Evolutionary conservation across 2,797 vertebrate genomes (phyloP), one percentile per base, ranked within the genome.

Genomic region (Enteromius anoplus): DNA sequence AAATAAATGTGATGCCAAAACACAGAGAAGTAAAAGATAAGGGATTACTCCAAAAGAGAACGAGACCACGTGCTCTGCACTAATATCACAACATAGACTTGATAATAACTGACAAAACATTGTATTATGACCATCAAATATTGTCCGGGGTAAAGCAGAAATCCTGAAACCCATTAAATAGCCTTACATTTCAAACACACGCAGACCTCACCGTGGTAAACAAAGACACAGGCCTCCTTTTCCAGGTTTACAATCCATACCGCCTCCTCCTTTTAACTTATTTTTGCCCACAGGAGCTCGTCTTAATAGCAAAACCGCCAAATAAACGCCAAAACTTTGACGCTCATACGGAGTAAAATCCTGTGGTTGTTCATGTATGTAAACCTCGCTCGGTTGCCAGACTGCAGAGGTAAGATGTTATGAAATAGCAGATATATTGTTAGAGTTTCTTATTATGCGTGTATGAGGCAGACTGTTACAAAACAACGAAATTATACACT

Each of bases 181-280:
- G 40, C 17, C 23, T 62, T 77, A 3, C 7, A 19, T 19, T 12
- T 2, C 5, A 64, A 29, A 14, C 62, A 77, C 34, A 55, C 40
- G 34, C 21, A 26, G 14, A 42, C 29, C 60, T 77, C 40, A 64
- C 75, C 55, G 37, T 64, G 3, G 55, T 77, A 77, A 62, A 77
- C 55, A 77, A 32, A 77, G 55, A 29, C 14, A 3, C 40, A 29
- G 75, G 58, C 23, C 58, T 47, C 17, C 19, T 23, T 51, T 78
- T n/a, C 21, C 17, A 42, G 58, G 29, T 47, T 64, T 77, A 47
- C 40, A 47, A n/a, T 42, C 62, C 65, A 70, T 69, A 5, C 34
- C n/a, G 15, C 8, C n/a, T 23, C 14, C 26, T 8, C 10, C 4
- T 62, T 70, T 80, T n/a, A 47, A 45, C 37, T 47, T 45, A 6